phyloP scores from a whole-genome alignment of 92 coral and sea anemone genomes.

The Phenganax marumi region DNA sequence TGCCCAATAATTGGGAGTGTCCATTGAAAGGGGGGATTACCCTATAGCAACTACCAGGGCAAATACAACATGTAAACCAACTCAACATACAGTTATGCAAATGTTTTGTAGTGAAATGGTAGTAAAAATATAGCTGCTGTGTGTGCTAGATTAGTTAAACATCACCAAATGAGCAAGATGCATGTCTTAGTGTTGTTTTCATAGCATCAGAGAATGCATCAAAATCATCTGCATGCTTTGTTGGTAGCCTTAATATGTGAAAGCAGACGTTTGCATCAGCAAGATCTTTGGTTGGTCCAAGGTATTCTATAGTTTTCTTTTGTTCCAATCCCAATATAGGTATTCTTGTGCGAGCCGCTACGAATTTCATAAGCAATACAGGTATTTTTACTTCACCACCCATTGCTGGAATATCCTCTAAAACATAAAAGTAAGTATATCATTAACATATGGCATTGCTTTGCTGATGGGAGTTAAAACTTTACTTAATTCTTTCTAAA shows the following conservation, averaged over 20 bases:
- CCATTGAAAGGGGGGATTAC: too few relatives aligned
- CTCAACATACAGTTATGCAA: too few relatives aligned
- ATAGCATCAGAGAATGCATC: neutral
- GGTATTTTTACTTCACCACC: neutral
- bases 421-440: neutral
- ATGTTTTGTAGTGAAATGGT: too few relatives aligned
- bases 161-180: constrained; percentile 3
- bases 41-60: too few relatives aligned
- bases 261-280: neutral
- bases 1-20: too few relatives aligned
- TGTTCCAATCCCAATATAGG: neutral
- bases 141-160: neutral
- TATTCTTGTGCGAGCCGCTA: neutral
- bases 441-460: neutral
- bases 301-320: neutral
- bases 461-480: too few relatives aligned
- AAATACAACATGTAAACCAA: too few relatives aligned
- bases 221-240: neutral
- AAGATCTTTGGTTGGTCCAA: neutral
- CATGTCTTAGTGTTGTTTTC: neutral
- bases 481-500: too few relatives aligned
- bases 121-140: too few relatives aligned
- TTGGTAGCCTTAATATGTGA: neutral
- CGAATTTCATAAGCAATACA: neutral
- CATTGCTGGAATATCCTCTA: neutral